Base-by-base conservation (phyloP, 2,888 invertebrate genomes). In the Drosophila subsilvestris region DNA sequence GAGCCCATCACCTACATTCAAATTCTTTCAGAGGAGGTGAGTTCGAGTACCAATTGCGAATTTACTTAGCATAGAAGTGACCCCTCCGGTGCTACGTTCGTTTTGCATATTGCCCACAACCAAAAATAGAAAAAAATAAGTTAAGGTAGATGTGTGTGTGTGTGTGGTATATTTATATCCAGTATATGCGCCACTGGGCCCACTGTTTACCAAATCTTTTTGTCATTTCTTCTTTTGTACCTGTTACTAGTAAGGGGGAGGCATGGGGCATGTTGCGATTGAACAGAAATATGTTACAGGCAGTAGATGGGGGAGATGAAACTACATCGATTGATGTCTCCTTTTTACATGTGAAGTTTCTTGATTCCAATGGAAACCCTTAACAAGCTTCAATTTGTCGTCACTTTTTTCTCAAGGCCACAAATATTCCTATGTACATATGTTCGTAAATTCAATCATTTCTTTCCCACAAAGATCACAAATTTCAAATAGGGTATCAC, bases 1-100 rank as follows among this genome's bases (percentile, higher is more conserved):
- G 84, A 89, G 57, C 86, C 91, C 25, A 89, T 90, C 44, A 90
- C 91, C 42, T 90, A 82, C 53, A 83, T 91, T 27, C 86, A 90
- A 75, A 86, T 91, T 22, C 27, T 75, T 18, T 88, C 91, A 3
- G 86, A 90, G 44, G 86, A 89, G 77, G 91, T 91, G 75, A 90
- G 90, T 86, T 53, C 18, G 20, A 42, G 20, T 43, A 20, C 18
- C 18, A 1, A 2, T n/a, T 7, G 37, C 37, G n/a, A 37, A 37
- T 37, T 7, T 2, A 1, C 37, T n/a, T 29, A n/a, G 14, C 17
- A 14, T 14, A 14, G 37, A 37, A 42, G 53, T 62, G 66, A 63
- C 63, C 53, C 51, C 49, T 29, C 53, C 53, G 51, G 51, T 53
- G 49, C 45, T 32, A 42, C 61, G 42, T 72, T 70, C 63, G 72